A percentile compares a stretch with the other conserved stretches of the same genome.
Conservation (phyloP, 1,140 invertebrate species). For the Diachasmimorpha longicaudata region DNA sequence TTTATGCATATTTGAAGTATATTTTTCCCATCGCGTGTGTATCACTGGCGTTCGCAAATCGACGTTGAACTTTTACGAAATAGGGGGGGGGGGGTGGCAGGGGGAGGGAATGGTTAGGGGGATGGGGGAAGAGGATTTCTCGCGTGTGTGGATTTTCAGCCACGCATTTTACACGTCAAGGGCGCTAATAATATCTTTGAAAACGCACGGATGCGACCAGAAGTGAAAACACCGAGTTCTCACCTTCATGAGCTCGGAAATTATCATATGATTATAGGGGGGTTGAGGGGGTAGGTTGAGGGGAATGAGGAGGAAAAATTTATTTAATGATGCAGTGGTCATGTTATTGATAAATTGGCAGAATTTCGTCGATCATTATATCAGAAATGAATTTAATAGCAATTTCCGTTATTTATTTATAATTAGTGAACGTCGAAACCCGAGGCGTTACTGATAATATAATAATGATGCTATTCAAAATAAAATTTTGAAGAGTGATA, state of each 20-base stretch:
- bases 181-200: conserved; percentile 24
- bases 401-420: too few species aligned
- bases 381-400: too few species aligned
- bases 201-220: conserved; percentile 8
- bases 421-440: too few species aligned
- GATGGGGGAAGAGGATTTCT: neutral
- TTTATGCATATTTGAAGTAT: neutral
- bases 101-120: neutral
- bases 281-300: neutral
- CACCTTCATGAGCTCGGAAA: neutral
- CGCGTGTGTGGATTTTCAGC: conserved; percentile 16
- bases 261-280: neutral
- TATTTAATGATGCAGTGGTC: too few species aligned
- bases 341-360: too few species aligned
- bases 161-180: conserved; percentile 25
- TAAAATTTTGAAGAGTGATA: too few species aligned
- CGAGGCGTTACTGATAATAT: too few species aligned
- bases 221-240: conserved; percentile 19
- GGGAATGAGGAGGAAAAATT: too few species aligned
- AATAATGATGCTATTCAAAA: too few species aligned
- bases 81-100: too few species aligned
- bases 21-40: conserved; percentile 24
- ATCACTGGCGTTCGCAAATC: neutral
- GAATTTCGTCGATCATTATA: too few species aligned
- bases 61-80: neutral